Evolutionary conservation across 2,888 invertebrate genomes (phyloP), one percentile per base, ranked within the genome.

Genomic region (Drosophila basisetae): DNA sequence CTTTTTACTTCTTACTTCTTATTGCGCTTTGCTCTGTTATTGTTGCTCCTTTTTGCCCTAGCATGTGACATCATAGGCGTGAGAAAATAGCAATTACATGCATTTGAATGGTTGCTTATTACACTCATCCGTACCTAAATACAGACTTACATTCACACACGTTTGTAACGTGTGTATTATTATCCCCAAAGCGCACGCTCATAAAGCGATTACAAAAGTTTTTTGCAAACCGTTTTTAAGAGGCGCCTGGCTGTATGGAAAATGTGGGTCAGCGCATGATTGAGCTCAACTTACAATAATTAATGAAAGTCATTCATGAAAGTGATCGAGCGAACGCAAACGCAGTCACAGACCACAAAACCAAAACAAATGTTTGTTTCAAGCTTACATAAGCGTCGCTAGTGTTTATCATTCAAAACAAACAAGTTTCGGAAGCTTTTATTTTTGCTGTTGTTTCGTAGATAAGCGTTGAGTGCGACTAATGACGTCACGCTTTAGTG

Each of bases 221-320:
- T 68, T 68, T 65, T 41, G 54, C 59, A 43, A 53, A 54, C 55
- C 60, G 62, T 49, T 62, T 63, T 53, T 50, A 35, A 33, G 33
- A 43, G 37, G 28, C 47, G 73, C 64, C 39, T 30, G 59, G 33
- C 39, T 35, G 58, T 39, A 66, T 66, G 4, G 35, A 55, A 73
- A 77, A 85, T 85, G 72, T 85, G 66, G 88, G 85, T 90, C 85
- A 85, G 72, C 70, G 54, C 73, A 78, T 64, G 70, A 73, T 71
- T 78, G 75, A 83, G 80, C 84, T 88, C 70, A 73, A 55, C 73
- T 84, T 78, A 76, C 83, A 75, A 62, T 73, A 67, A 65, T 75
- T 80, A 80, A 76, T 81, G 83, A 81, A 89, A 80, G 85, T 78
- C 85, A 85, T 85, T 89, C 85, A 85, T 89, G 63, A 82, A 88